A percentile compares a stretch with the other conserved stretches of the same genome.
phyloP scores from a whole-genome alignment of 2,888 invertebrate species.

The Temnothorax unifasciatus region DNA sequence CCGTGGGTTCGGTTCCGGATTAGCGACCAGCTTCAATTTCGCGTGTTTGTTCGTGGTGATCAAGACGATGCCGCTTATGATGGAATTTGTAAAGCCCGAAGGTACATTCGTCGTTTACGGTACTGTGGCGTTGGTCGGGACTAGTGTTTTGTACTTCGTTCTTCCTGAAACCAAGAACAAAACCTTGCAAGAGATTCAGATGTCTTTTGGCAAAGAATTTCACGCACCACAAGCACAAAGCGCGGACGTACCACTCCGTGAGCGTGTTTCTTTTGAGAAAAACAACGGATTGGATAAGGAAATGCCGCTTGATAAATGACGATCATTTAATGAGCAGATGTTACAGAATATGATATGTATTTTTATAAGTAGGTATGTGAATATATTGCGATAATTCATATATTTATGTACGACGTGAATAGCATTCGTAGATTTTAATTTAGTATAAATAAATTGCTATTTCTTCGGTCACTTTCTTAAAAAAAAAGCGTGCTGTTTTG shows the following conservation, averaged over 20 bases:
- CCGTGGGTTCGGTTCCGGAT: slow-evolving; percentile 90
- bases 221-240: background rate
- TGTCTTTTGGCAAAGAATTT: slow-evolving; percentile 85
- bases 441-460: background rate
- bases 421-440: background rate
- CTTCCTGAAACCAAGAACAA: slow-evolving; percentile 91
- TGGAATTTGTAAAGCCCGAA: slow-evolving; percentile 87
- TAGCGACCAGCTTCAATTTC: slow-evolving; percentile 90
- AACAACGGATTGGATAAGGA: background rate
- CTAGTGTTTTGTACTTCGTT: slow-evolving; percentile 88
- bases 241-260: slow-evolving; percentile 75
- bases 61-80: slow-evolving; percentile 90
- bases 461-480: background rate
- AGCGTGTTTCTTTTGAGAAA: background rate
- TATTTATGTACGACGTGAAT: background rate
- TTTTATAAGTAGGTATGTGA: background rate
- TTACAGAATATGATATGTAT: background rate
- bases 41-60: slow-evolving; percentile 90
- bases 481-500: background rate
- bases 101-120: slow-evolving; percentile 90
- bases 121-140: slow-evolving; percentile 88
- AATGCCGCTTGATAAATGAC: background rate
- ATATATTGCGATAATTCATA: background rate
- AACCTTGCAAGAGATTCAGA: slow-evolving; percentile 90
- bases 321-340: background rate